Evolutionary conservation across 1,140 invertebrate genomes (phyloP).

Genomic region (Pteromalus puparum): DNA sequence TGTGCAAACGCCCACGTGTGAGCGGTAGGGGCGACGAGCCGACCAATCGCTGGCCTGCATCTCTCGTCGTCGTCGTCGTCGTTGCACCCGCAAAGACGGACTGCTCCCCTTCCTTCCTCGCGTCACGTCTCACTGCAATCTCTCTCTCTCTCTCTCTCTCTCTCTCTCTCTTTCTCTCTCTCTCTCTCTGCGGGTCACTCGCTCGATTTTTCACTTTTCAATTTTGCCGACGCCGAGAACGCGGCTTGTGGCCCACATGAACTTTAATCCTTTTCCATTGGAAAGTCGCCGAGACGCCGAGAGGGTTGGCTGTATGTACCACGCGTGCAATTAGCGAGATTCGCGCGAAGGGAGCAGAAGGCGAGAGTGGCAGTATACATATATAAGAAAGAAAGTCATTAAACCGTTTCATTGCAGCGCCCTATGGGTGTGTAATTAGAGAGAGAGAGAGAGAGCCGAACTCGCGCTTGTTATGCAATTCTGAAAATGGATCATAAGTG

Average conservation of each 20-base stretch:
- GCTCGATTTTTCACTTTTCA: not conserved
- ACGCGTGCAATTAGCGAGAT: not conserved
- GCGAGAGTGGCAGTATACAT: too few species aligned
- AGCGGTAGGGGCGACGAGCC: slow-evolving; percentile 62
- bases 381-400: not conserved
- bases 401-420: slow-evolving; percentile 14
- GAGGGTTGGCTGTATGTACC: not conserved
- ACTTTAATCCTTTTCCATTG: too few species aligned
- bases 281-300: too few species aligned
- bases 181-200: not conserved
- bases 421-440: slow-evolving; percentile 8
- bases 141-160: slow-evolving; percentile 19
- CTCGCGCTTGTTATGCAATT: not conserved
- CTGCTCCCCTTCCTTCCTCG: not conserved
- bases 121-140: not conserved
- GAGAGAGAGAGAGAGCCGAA: too few species aligned
- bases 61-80: slow-evolving; percentile 57
- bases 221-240: not conserved
- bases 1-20: slow-evolving; percentile 67
- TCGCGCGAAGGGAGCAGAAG: not conserved
- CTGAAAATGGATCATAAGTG: not conserved
- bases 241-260: too few species aligned
- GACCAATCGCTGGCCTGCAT: slow-evolving; percentile 69
- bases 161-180: slow-evolving; percentile 10
- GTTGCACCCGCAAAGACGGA: not conserved